Evolutionary conservation across 2,113 vertebrate species (phyloP).

Genomic region (Echinops telfairi): DNA sequence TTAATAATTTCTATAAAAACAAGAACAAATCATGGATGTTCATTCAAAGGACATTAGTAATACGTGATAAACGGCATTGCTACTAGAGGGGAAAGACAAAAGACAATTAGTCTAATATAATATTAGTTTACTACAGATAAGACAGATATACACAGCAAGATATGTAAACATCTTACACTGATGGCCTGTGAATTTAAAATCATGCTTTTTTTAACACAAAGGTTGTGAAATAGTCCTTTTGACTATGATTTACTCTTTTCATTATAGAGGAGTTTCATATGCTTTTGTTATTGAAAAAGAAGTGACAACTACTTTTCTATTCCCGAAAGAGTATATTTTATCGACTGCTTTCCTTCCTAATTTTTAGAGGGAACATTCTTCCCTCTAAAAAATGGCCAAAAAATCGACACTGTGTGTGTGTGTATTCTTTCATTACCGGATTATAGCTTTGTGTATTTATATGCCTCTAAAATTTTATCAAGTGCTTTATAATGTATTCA

Average conservation of each 20-base stretch:
- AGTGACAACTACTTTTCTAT: neutral
- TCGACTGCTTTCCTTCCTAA: neutral
- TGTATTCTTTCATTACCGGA: neutral
- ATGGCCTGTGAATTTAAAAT: neutral
- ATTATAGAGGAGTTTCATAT: neutral
- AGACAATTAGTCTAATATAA: neutral
- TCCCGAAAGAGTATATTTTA: neutral
- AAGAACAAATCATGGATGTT: slow-evolving; percentile 25
- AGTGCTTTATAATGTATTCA: slow-evolving; percentile 70
- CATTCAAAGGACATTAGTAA: neutral
- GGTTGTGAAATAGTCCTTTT: neutral
- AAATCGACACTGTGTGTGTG: rapidly evolving
- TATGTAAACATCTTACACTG: neutral
- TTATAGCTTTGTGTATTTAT: neutral
- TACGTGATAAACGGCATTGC: neutral
- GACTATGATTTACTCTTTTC: neutral
- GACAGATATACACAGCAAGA: neutral
- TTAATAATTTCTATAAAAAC: neutral
- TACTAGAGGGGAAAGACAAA: neutral
- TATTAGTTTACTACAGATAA: neutral
- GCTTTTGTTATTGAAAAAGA: neutral
- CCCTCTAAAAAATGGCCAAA: no score
- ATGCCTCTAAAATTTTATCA: slow-evolving; percentile 68
- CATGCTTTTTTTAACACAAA: neutral
- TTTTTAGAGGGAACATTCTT: neutral